phyloP scores from a whole-genome alignment of 2,888 invertebrate genomes.

The Epistrophe eligans region DNA sequence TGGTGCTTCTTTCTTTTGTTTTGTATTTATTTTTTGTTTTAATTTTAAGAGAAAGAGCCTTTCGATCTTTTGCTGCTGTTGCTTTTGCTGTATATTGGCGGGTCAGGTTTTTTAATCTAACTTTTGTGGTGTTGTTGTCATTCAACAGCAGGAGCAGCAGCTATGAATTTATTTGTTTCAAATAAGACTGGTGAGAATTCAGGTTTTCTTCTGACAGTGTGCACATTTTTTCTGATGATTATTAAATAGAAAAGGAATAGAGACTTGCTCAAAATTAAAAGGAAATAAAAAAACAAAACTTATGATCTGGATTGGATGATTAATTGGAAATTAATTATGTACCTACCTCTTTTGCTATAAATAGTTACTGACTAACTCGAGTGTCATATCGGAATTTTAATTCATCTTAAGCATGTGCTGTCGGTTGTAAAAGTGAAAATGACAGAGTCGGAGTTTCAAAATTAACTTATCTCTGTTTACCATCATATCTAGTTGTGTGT shows the following conservation, averaged over 20 bases:
- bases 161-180: slow-evolving; percentile 17
- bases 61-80: slow-evolving; percentile 47
- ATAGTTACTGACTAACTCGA: slow-evolving; percentile 5
- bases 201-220: slow-evolving; percentile 51
- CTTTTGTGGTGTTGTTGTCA: slow-evolving; percentile 36
- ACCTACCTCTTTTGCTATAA: slow-evolving; percentile 5
- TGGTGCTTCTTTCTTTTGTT: slow-evolving; percentile 59
- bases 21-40: slow-evolving; percentile 11
- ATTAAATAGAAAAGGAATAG: slow-evolving; percentile 27
- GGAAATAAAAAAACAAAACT: background rate
- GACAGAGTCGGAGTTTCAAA: slow-evolving; percentile 13
- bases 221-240: slow-evolving; percentile 8
- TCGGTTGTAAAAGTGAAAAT: slow-evolving; percentile 52
- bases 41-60: slow-evolving; percentile 37
- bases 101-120: slow-evolving; percentile 60
- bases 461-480: slow-evolving; percentile 31
- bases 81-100: slow-evolving; percentile 29
- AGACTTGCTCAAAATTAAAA: slow-evolving; percentile 28
- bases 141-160: slow-evolving; percentile 15
- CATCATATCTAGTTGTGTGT: slow-evolving; percentile 10
- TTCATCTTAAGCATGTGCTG: slow-evolving; percentile 2
- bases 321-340: slow-evolving; percentile 46
- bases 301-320: slow-evolving; percentile 15
- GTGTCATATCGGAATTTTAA: slow-evolving; percentile 32
- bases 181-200: slow-evolving; percentile 32